Evolutionary conservation across 2,797 vertebrate species (phyloP).

Genomic region (Halcyon smyrnensis): DNA sequence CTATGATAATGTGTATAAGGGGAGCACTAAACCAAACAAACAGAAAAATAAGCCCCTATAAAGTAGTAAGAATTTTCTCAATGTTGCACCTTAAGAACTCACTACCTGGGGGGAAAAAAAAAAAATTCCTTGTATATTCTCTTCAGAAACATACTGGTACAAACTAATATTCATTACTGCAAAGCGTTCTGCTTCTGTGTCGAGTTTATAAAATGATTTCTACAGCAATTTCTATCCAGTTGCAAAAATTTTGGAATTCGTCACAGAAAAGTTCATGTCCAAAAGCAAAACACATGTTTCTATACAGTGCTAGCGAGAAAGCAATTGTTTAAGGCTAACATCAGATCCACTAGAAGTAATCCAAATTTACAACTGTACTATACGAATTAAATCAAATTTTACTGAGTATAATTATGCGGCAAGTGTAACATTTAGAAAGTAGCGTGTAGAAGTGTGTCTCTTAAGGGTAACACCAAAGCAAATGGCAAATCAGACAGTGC

Average conservation of each 20-base stretch:
- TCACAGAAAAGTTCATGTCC: not conserved
- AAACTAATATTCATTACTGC: not conserved
- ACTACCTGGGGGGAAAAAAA: not conserved
- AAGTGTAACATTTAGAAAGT: not conserved
- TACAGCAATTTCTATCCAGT: not conserved
- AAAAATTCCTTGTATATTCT: not conserved
- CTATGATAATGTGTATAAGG: not conserved
- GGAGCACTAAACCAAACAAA: not conserved
- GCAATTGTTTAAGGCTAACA: not conserved
- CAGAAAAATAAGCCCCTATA: not conserved
- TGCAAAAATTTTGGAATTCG: not conserved
- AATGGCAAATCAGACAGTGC: not conserved
- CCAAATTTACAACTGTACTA: not conserved
- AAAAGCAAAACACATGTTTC: not conserved
- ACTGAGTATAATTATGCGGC: not conserved
- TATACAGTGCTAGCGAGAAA: not conserved
- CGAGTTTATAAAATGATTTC: not conserved
- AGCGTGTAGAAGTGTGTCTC: fast-evolving
- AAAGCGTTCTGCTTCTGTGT: not conserved
- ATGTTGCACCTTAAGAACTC: not conserved
- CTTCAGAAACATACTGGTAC: not conserved
- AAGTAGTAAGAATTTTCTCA: not conserved
- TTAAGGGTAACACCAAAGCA: not conserved
- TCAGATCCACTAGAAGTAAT: not conserved
- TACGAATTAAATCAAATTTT: not conserved